phyloP scores from a whole-genome alignment of 2,888 invertebrate genomes.

The Chymomyza amoena region DNA sequence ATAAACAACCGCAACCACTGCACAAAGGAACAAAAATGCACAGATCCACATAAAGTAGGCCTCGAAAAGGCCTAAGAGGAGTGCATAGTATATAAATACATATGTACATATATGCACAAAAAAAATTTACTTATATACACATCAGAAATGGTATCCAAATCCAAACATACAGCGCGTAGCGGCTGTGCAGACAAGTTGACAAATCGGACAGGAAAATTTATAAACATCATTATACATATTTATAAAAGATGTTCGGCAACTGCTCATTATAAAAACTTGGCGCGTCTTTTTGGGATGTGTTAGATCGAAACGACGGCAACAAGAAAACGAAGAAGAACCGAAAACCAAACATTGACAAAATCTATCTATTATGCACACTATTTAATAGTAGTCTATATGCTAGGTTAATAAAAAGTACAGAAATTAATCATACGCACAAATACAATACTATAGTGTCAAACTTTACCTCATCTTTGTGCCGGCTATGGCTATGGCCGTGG shows the following conservation, averaged over 20 bases:
- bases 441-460: constrained; percentile 18
- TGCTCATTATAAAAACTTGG: no score
- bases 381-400: no score
- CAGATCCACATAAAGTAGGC: background rate
- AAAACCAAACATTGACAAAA: background rate
- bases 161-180: background rate
- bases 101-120: background rate
- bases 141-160: background rate
- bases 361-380: background rate
- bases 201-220: background rate
- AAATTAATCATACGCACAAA: constrained; percentile 4
- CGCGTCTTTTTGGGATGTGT: background rate
- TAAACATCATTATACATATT: background rate
- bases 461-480: constrained; percentile 42
- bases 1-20: background rate
- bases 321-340: background rate
- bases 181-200: background rate
- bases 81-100: background rate
- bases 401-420: background rate
- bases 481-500: constrained; percentile 16
- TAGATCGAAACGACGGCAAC: background rate
- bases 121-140: background rate
- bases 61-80: no score
- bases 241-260: background rate
- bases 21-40: background rate